Evolutionary conservation across 2,888 invertebrate genomes (phyloP).

Genomic region (Microchrysa polita): DNA sequence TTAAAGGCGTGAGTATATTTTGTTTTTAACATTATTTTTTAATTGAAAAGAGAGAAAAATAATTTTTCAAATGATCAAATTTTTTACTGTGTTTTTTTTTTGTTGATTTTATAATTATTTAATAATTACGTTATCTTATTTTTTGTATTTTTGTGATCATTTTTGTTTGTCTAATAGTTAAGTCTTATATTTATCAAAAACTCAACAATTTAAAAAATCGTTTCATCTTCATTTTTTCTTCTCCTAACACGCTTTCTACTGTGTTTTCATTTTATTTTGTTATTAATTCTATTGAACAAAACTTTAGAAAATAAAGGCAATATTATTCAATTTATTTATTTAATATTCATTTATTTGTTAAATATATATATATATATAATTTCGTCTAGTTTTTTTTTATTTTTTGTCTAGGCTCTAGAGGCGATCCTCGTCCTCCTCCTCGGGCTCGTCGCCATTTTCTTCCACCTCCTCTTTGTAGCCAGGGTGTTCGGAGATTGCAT

Average conservation of each 20-base stretch:
- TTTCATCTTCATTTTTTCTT: constrained; percentile 11
- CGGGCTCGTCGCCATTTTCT: constrained; percentile 85
- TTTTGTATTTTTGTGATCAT: constrained; percentile 7
- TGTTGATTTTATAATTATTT: neutral
- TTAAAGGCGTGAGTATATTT: neutral
- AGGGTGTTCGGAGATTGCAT: constrained; percentile 94
- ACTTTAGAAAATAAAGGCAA: constrained; percentile 44
- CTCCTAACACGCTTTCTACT: neutral
- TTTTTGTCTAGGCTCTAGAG: constrained; percentile 64
- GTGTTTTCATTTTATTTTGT: constrained; percentile 21
- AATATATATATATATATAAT: constrained; percentile 7
- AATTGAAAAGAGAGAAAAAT: neutral
- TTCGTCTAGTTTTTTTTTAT: constrained; percentile 25
- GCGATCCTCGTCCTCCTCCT: constrained; percentile 80
- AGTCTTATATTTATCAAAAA: constrained; percentile 41
- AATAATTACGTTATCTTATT: constrained; percentile 2
- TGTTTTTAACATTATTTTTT: neutral
- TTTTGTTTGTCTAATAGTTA: constrained; percentile 33
- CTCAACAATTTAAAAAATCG: constrained; percentile 40
- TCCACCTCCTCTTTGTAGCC: constrained; percentile 92
- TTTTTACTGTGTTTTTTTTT: neutral
- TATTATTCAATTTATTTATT: constrained; percentile 42
- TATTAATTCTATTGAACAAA: constrained; percentile 31
- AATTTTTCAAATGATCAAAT: neutral
- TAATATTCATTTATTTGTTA: constrained; percentile 1